These are phyloP conservation scores for Prosopocoilus inquinatus DNA, from an alignment of 2,888 invertebrate species.

Conservation along the genomic window DNA sequence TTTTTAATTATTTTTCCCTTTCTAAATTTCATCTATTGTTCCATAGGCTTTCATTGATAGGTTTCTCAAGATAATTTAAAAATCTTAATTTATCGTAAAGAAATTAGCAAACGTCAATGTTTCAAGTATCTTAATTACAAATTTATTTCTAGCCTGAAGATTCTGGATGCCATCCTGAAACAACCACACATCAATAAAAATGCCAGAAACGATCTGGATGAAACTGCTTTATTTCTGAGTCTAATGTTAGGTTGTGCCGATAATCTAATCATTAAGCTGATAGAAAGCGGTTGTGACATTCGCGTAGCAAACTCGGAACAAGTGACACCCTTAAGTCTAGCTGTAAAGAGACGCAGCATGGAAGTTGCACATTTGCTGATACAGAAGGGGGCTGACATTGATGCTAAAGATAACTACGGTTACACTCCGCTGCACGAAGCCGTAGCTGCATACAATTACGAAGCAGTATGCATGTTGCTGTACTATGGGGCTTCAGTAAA, in stretches of 20 bases:
- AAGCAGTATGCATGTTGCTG: constrained; percentile 12
- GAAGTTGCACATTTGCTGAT: constrained; percentile 4
- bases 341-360: constrained; percentile 3
- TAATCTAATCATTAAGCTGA: constrained; percentile 1
- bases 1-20: too few relatives aligned
- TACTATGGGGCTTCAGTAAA: constrained; percentile 13
- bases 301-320: constrained; percentile 1
- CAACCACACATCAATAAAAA: constrained; percentile 14
- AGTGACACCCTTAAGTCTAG: constrained; percentile 12
- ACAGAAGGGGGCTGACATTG: constrained; percentile 6
- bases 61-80: too few relatives aligned
- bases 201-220: constrained; percentile 31
- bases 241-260: constrained; percentile 5
- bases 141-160: too few relatives aligned
- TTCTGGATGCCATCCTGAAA: too few relatives aligned
- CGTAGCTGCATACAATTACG: constrained; percentile 12
- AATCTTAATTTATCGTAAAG: too few relatives aligned
- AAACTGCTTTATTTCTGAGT: constrained; percentile 28
- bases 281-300: constrained; percentile 9
- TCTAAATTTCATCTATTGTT: too few relatives aligned
- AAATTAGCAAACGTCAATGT: too few relatives aligned
- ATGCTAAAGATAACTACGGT: constrained; percentile 1
- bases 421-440: constrained; percentile 29
- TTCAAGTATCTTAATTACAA: too few relatives aligned
- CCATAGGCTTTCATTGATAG: too few relatives aligned